phyloP scores from a whole-genome alignment of 2,888 invertebrate species.

The Autographa pulchrina region DNA sequence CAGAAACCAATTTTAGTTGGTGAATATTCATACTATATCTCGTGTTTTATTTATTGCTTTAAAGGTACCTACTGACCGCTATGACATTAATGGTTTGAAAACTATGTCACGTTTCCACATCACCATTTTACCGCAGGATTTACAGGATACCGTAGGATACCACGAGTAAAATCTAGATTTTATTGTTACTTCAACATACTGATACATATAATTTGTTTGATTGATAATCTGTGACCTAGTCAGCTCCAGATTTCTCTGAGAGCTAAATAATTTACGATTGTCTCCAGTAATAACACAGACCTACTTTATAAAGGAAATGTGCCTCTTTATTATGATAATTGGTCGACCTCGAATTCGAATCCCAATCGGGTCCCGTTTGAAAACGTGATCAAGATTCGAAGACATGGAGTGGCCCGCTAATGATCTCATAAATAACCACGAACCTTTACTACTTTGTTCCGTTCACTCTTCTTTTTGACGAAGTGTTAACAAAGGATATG shows the following conservation, averaged over 20 bases:
- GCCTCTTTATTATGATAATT: constrained; percentile 74
- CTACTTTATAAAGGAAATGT: constrained; percentile 69
- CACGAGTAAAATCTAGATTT: background rate
- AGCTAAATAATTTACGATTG: constrained; percentile 66
- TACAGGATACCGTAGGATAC: no score
- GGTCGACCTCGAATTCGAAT: constrained; percentile 66
- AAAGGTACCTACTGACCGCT: constrained; percentile 15
- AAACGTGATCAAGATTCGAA: constrained; percentile 70
- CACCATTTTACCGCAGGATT: no score
- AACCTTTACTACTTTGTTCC: constrained; percentile 53
- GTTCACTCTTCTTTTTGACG: constrained; percentile 46
- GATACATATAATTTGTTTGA: background rate
- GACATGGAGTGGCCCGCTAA: constrained; percentile 68
- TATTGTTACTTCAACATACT: background rate
- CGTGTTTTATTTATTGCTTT: background rate
- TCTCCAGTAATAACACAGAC: constrained; percentile 63
- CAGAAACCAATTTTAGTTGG: constrained; percentile 6
- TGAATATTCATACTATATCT: background rate
- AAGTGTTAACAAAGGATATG: constrained; percentile 50
- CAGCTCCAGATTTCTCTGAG: constrained; percentile 40
- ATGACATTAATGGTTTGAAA: constrained; percentile 17
- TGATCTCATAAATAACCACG: constrained; percentile 71
- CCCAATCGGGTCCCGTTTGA: constrained; percentile 65
- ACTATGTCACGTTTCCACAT: constrained; percentile 35
- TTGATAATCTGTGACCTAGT: constrained; percentile 14